phyloP scores from a whole-genome alignment of 2,797 vertebrate species.

The Lindbergichthys nudifrons region DNA sequence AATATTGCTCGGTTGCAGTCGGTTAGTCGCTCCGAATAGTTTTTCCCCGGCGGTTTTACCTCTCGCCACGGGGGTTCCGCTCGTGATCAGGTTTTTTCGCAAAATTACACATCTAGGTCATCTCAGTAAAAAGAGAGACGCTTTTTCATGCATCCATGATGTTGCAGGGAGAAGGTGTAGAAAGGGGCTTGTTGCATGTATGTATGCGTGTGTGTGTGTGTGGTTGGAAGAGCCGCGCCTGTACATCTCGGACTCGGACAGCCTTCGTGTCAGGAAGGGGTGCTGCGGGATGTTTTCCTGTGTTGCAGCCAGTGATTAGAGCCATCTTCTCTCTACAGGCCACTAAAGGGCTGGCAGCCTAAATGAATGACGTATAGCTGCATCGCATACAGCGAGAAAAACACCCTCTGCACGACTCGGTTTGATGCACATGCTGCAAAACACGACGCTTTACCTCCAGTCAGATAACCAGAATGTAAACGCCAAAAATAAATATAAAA shows the following conservation, averaged over 20 bases:
- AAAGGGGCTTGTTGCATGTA: slow-evolving; percentile 30
- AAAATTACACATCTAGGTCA: slow-evolving; percentile 69
- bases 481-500: neutral
- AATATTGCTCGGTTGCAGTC: neutral
- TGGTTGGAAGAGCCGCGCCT: slow-evolving; percentile 44
- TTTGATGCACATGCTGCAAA: slow-evolving; percentile 45
- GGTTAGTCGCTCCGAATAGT: neutral
- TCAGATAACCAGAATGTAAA: neutral
- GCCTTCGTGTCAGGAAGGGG: slow-evolving; percentile 68
- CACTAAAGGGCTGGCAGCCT: slow-evolving; percentile 62
- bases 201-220: neutral
- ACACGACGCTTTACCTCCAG: neutral
- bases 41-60: slow-evolving; percentile 6
- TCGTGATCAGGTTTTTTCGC: slow-evolving; percentile 37
- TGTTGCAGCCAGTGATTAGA: slow-evolving; percentile 77
- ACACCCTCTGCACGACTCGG: slow-evolving; percentile 38
- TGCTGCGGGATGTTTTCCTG: slow-evolving; percentile 77
- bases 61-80: slow-evolving; percentile 55
- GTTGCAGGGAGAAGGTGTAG: slow-evolving; percentile 7
- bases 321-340: slow-evolving; percentile 74
- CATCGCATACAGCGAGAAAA: slow-evolving; percentile 50
- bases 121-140: neutral
- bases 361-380: slow-evolving; percentile 80
- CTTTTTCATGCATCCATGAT: slow-evolving; percentile 22
- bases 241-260: slow-evolving; percentile 44